A percentile compares a stretch with the other conserved stretches of the same genome.
Conservation (phyloP, 2,797 vertebrate genomes). For the Avahi laniger region DNA sequence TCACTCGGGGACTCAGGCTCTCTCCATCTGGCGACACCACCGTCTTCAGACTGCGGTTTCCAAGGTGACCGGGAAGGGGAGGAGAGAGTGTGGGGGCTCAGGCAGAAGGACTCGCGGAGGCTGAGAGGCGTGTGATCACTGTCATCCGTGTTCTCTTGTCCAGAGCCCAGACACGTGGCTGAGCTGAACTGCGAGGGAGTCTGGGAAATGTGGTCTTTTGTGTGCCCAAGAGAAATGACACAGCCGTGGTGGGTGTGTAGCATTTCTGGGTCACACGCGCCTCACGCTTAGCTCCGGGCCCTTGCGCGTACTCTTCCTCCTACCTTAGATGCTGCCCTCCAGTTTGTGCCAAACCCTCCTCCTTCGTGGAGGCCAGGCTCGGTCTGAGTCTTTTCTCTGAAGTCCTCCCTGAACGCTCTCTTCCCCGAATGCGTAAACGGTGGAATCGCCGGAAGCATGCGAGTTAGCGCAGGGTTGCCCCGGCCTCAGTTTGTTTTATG, state of each 20-base stretch:
- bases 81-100: not conserved
- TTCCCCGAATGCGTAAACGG: not conserved
- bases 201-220: slow-evolving; percentile 19
- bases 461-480: not conserved
- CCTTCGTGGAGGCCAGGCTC: not conserved
- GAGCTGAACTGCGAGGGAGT: not conserved
- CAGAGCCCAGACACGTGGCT: not conserved
- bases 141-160: not conserved
- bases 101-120: not conserved
- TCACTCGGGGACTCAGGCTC: not conserved
- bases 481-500: not conserved
- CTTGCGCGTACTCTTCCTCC: not conserved
- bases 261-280: not conserved
- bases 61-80: not conserved
- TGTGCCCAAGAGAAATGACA: not conserved
- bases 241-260: not conserved
- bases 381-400: not conserved
- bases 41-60: not conserved
- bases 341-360: not conserved
- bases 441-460: not conserved
- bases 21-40: not conserved
- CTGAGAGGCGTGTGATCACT: not conserved
- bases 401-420: not conserved
- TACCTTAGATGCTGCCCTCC: not conserved
- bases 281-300: not conserved